Evolutionary conservation across 2,113 vertebrate species (phyloP), one percentile per base, ranked within the genome.

Genomic region (Oncorhynchus kisutch): DNA sequence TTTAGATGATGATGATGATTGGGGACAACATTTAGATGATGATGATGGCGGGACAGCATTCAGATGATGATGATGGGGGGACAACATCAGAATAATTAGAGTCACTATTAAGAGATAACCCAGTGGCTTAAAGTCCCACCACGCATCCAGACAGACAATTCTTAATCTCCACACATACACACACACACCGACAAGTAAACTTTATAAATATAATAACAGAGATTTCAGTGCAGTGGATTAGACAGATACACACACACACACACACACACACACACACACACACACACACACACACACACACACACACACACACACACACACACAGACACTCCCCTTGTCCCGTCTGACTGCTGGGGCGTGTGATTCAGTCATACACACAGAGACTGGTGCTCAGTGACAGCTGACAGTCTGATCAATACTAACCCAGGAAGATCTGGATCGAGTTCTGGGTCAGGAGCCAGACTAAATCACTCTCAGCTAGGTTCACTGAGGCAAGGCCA

Each of bases 351-450:
- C 59, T 22, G 59, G n/a, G 2, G 6, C 8, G n/a, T 9, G 59
- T 62, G 39, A 62, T 62, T 62, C 59, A 62, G 59, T 62, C 59
- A 20, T 57, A 6, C 54, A 11, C 59, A 62, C 59, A 16, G 7
- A 62, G 59, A 62, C 59, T 62, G 51, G 13, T 62, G 59, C 8
- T 22, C 59, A 16, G n/a, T 62, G 59, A 62, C 59, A 62, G 18
- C 16, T 31, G 71, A 25, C 71, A 73, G 59, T 16, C 27, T 62
- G 59, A 73, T 73, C 71, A 73, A 73, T 73, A 64, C 9, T 16
- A 39, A 4, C 16, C 4, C 5, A 39, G 54, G 60, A 59, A 64
- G 71, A 59, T 12, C 39, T 45, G 39, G 9, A n/a, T 24, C 59
- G 27, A 73, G 18, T 5, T 16, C 51, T 54, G 51, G 27, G 59